Evolutionary conservation across 2,113 vertebrate species (phyloP).

Genomic region (Anguilla rostrata): DNA sequence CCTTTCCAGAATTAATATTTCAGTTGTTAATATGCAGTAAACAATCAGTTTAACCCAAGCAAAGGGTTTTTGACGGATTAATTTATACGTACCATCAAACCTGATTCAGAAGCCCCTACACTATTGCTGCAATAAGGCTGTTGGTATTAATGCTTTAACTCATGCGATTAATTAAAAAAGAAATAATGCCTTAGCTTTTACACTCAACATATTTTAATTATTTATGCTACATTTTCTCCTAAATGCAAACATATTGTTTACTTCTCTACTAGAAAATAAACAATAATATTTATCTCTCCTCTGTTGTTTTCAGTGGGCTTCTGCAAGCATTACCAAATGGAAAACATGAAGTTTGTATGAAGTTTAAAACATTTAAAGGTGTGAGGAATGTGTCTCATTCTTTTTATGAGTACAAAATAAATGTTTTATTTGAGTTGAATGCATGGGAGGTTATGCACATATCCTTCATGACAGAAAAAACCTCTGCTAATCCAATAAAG

Average conservation of each 20-base stretch:
- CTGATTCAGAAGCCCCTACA: not conserved
- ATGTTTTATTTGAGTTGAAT: no score
- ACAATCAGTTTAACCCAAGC: not conserved
- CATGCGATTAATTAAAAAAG: not conserved
- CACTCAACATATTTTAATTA: not conserved
- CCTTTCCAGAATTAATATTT: not conserved
- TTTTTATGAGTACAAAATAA: no score
- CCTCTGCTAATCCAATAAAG: no score
- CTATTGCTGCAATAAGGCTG: not conserved
- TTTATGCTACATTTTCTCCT: not conserved
- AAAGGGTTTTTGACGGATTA: not conserved
- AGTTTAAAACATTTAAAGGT: no score
- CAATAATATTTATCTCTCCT: no score
- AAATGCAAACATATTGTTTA: not conserved
- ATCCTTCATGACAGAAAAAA: no score
- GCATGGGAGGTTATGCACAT: no score
- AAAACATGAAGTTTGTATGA: no score
- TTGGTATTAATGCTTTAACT: not conserved
- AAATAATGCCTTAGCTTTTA: not conserved
- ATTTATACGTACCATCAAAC: not conserved
- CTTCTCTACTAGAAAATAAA: no score
- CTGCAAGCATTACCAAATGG: no score
- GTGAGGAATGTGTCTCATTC: no score
- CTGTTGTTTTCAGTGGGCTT: no score
- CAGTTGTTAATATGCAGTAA: not conserved